Percentiles rank a stretch among this genome's conserved stretches.
Evolutionary conservation across 2,888 invertebrate genomes (phyloP).

Genomic region (Nematopogon swammerdamellus): DNA sequence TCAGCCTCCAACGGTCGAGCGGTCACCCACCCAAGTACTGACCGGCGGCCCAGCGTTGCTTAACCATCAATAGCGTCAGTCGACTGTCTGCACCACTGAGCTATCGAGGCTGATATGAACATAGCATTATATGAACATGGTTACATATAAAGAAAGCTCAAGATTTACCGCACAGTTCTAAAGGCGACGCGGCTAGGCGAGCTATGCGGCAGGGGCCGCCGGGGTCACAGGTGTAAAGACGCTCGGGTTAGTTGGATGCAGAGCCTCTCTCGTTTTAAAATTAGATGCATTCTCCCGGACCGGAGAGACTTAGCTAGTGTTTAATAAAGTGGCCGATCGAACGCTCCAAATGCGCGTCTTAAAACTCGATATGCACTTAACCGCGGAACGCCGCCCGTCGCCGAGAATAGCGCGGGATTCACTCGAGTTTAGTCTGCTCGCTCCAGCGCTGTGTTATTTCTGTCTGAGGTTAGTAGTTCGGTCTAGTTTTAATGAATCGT

Average conservation of each 20-base stretch:
- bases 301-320: not conserved
- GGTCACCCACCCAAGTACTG: too few relatives aligned
- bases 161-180: constrained; percentile 36
- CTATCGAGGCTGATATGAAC: too few relatives aligned
- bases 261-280: constrained; percentile 51
- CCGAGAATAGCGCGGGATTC: not conserved
- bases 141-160: constrained; percentile 55
- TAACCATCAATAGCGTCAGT: too few relatives aligned
- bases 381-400: not conserved
- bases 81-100: too few relatives aligned
- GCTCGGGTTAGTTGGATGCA: constrained; percentile 13
- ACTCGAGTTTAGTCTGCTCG: not conserved
- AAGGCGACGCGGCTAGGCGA: constrained; percentile 24
- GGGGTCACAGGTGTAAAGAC: constrained; percentile 21
- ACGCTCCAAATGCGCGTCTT: not conserved
- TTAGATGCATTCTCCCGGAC: constrained; percentile 42
- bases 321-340: not conserved
- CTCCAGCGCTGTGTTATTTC: constrained; percentile 27
- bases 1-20: too few relatives aligned
- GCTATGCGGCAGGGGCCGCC: constrained; percentile 34
- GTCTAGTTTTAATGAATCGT: constrained; percentile 14
- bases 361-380: not conserved
- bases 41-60: too few relatives aligned
- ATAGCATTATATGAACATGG: too few relatives aligned
- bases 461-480: constrained; percentile 48